Evolutionary conservation across 2,797 vertebrate species (phyloP).

Genomic region (Otolemur crassicaudatus): DNA sequence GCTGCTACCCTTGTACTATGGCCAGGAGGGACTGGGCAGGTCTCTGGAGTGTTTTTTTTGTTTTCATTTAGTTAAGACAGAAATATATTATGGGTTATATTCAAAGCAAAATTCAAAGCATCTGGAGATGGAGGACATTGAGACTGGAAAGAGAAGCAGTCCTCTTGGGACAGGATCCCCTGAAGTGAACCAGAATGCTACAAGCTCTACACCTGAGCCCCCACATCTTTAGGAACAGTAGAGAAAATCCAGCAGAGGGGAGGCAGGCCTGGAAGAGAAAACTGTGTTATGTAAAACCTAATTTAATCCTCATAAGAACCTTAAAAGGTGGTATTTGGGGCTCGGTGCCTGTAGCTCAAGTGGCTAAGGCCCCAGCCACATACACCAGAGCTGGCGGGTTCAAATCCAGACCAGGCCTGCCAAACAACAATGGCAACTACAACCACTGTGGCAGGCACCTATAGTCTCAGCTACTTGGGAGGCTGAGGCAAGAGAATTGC

Average conservation of each 20-base stretch:
- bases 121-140: neutral
- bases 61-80: neutral
- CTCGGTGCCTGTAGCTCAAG: no score
- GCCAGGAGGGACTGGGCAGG: neutral
- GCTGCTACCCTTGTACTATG: neutral
- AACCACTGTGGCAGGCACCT: no score
- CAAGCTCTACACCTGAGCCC: neutral
- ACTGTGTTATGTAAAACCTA: neutral
- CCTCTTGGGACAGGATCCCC: neutral
- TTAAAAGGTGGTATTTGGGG: neutral
- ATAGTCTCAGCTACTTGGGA: no score
- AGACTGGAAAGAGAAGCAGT: neutral
- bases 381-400: no score
- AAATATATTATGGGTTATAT: neutral
- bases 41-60: neutral
- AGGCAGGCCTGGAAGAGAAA: neutral
- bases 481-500: no score
- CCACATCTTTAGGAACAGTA: neutral
- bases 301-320: neutral
- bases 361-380: no score
- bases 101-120: slow-evolving; percentile 28
- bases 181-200: neutral
- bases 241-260: neutral
- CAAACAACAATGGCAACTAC: no score
- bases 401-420: no score